These are phyloP conservation scores for Drosophila yooni DNA, from an alignment of 2,888 invertebrate species.

Conservation along the genomic window DNA sequence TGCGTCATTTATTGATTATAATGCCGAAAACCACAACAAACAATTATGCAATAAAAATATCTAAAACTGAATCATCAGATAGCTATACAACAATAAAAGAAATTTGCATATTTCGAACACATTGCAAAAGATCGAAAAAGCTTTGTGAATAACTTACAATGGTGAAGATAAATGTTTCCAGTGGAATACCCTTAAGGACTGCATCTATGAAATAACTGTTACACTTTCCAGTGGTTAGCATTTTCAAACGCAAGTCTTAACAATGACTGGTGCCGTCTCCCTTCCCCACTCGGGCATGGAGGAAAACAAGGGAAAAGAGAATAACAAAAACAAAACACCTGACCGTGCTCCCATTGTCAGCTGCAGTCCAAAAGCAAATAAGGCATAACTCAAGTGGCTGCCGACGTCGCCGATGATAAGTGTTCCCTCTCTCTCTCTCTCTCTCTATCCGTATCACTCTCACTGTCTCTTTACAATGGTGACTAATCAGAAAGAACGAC, in stretches of 20 bases:
- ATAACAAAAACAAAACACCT: constrained; percentile 9
- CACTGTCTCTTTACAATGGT: constrained; percentile 7
- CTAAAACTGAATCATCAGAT: constrained; percentile 39
- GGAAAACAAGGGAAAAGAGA: not conserved
- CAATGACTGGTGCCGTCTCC: not conserved
- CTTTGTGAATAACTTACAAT: not conserved
- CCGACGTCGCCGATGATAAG: constrained; percentile 30
- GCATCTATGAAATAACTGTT: not conserved
- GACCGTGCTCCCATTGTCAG: constrained; percentile 21
- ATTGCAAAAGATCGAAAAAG: not conserved
- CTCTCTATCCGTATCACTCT: not conserved
- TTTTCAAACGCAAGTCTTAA: not conserved
- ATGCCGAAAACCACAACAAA: constrained; percentile 20
- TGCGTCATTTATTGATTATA: constrained; percentile 21
- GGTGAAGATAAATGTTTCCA: not conserved
- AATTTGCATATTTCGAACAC: not conserved
- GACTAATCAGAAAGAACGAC: constrained; percentile 5
- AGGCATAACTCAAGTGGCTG: constrained; percentile 12
- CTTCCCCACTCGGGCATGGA: not conserved
- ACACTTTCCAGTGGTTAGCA: not conserved
- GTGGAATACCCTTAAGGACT: not conserved
- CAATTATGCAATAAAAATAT: constrained; percentile 1
- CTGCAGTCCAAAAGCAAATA: constrained; percentile 8
- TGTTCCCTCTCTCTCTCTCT: not conserved
- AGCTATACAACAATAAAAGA: not conserved